phyloP scores from a whole-genome alignment of 2,888 invertebrate genomes.

The Patella pellucida region DNA sequence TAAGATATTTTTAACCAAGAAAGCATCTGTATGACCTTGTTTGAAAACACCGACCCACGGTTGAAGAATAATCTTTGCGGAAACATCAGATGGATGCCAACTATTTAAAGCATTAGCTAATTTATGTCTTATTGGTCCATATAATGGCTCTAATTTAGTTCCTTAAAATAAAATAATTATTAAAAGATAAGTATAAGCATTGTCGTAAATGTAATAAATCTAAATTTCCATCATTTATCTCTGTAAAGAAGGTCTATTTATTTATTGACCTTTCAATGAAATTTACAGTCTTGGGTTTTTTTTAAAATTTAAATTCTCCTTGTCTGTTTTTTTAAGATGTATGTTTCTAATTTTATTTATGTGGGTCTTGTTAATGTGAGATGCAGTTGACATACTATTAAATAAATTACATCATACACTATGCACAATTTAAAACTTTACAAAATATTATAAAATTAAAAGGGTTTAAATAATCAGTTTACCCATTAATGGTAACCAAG shows the following conservation, averaged over 20 bases:
- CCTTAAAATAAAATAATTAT: conserved; percentile 35
- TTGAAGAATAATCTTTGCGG: conserved; percentile 89
- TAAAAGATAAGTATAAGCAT: background rate
- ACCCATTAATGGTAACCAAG: conserved; percentile 92
- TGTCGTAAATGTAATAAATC: background rate
- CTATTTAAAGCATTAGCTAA: conserved; percentile 88
- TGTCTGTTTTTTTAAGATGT: background rate
- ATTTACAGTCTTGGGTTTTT: background rate
- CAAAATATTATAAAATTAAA: no score
- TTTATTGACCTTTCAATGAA: background rate
- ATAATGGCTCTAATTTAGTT: conserved; percentile 76
- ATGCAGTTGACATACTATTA: no score
- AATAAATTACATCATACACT: no score
- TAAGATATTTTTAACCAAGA: conserved; percentile 81
- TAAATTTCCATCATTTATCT: background rate
- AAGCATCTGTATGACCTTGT: conserved; percentile 80
- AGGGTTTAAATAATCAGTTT: conserved; percentile 39
- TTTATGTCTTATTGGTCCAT: conserved; percentile 92
- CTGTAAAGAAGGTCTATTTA: background rate
- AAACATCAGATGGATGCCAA: conserved; percentile 96
- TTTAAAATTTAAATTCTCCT: background rate
- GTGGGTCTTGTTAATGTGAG: no score
- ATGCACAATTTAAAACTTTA: no score
- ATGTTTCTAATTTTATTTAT: no score
- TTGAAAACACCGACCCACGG: conserved; percentile 90